phyloP scores from a whole-genome alignment of 1,140 invertebrate genomes.

The Zaprionus gabonicus region DNA sequence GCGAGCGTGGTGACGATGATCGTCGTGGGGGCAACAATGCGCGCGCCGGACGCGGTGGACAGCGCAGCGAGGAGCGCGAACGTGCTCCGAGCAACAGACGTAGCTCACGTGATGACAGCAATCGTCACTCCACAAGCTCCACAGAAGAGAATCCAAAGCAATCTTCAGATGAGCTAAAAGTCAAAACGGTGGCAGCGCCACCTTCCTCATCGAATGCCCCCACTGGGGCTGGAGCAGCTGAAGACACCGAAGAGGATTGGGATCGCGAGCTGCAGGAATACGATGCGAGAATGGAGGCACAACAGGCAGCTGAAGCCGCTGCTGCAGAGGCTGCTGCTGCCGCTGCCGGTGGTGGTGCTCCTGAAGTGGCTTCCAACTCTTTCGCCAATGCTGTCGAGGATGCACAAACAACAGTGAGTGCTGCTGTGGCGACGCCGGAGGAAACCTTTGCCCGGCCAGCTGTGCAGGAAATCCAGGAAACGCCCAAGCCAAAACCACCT shows the following conservation, averaged over 20 bases:
- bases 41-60: slow-evolving; percentile 66
- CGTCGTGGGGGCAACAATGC: slow-evolving; percentile 73
- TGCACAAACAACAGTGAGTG: neutral
- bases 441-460: slow-evolving; percentile 18
- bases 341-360: neutral
- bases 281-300: slow-evolving; percentile 65
- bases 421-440: neutral
- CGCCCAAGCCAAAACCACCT: slow-evolving; percentile 34
- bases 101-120: slow-evolving; percentile 63
- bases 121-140: slow-evolving; percentile 64
- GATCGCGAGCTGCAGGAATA: slow-evolving; percentile 77
- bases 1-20: slow-evolving; percentile 59
- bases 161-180: slow-evolving; percentile 24
- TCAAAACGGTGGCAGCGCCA: slow-evolving; percentile 27
- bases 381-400: neutral
- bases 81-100: slow-evolving; percentile 58
- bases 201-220: slow-evolving; percentile 13
- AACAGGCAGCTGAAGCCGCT: slow-evolving; percentile 46
- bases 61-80: slow-evolving; percentile 71
- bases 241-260: slow-evolving; percentile 82
- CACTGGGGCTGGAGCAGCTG: neutral
- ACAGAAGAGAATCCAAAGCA: slow-evolving; percentile 51
- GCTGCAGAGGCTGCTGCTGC: slow-evolving; percentile 22
- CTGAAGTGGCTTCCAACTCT: neutral
- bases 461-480: slow-evolving; percentile 29